Evolutionary conservation across 2,113 vertebrate genomes (phyloP), one percentile per base, ranked within the genome.

Genomic region (Polyodon spathula): DNA sequence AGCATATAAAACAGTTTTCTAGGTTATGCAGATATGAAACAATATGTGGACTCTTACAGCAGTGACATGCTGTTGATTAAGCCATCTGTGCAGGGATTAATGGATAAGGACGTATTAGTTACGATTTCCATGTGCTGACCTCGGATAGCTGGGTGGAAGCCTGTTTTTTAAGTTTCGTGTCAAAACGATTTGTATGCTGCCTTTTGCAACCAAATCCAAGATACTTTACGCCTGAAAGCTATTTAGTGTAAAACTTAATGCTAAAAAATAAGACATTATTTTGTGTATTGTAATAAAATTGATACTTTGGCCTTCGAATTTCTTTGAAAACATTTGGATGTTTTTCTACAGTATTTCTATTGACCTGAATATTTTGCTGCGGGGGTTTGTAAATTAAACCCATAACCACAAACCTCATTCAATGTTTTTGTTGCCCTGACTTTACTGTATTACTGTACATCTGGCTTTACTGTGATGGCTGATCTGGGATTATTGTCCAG

Each of bases 61-160:
- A 16, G 16, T 37, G 39, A 51, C 12, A 12, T 8, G 16, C 2
- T 10, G 43, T 12, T 40, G 12, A 37, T 15, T 10, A 12, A 6
- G 54, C 74, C 70, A 73, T 77, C 71, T 79, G 60, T 60, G 56
- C 58, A 63, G 54, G 39, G 69, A 75, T 81, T 79, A 71, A 46
- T 42, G 38, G 56, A 16, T 27, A 50, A 56, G 57, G 66, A 56
- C 52, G 48, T 54, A 63, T 64, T 65, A 62, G 42, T 60, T 76
- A 67, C 62, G 66, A 58, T 71, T 74, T 56, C 11, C 39, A 14
- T 14, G 38, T 58, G 55, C 4, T 14, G 16, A 11, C 11, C 14
- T 46, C 39, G 37, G 14, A 16, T 43, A 39, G 54, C 60, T 54
- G n/a, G 12, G 14, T 43, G 40, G n/a, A 8, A n/a, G 46, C 7